Evolutionary conservation across 2,888 invertebrate species (phyloP), one percentile per base, ranked within the genome.

Genomic region (Brachypalpus laphriformis): DNA sequence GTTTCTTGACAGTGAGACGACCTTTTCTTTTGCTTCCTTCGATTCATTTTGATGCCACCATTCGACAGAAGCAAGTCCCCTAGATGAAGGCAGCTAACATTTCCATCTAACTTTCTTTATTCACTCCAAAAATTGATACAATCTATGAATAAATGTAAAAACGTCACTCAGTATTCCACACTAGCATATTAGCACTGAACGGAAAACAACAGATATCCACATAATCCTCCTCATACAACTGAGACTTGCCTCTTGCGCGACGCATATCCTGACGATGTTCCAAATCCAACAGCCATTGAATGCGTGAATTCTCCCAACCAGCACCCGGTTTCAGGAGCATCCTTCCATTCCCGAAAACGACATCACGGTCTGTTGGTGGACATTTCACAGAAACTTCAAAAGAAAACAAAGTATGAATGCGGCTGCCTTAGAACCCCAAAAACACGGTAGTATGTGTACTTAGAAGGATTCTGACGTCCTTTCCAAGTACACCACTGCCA

Each of bases 251-350:
- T 47, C 31, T 72, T 3, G 8, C 8, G 0, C 51, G 51, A 42
- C 28, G 54, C 9, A 37, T 16, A 25, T 68, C 49, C 1, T 77
- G 76, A 0, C 56, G 25, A 18, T 34, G 47, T 72, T 87, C 87
- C n/a, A 87, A 25, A 11, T 87, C 80, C 6, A 72, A 11, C 6
- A 87, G 42, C 87, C 87, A 87, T 11, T 81, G 76, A 61, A 87
- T 87, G 11, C 80, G 71, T 2, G 87, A 87, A 18, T 9, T 71
- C 3, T 82, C 86, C 87, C 87, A 87, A 1, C 59, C 47, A 40
- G 56, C 31, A 18, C 49, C 34, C 11, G 66, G 49, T 7, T 75
- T 78, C 1, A 59, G 18, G 6, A 66, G 47, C 9, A 22, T 42
- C 4, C 54, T 57, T 3, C 63, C 77, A 42, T 75, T 78, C 0